These are phyloP conservation scores for Neotragus pygmaeus DNA, from an alignment of 2,113 vertebrate genomes.

Conservation along the genomic window DNA sequence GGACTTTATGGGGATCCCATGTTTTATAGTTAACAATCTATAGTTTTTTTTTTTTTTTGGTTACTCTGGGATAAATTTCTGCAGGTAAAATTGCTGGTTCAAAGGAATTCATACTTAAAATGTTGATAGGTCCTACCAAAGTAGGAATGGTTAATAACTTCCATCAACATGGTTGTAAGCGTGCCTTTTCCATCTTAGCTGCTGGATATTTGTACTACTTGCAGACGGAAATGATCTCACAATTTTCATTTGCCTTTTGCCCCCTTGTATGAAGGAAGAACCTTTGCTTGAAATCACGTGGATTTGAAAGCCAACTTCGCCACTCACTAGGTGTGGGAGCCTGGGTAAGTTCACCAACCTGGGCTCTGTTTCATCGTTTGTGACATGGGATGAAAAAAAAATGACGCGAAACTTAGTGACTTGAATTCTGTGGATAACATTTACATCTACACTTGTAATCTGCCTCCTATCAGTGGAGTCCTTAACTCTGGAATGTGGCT, in stretches of 20 bases:
- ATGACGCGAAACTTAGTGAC: not conserved
- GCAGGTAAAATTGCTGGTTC: not conserved
- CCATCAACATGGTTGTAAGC: accelerated
- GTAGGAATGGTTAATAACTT: not conserved
- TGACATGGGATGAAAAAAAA: not conserved
- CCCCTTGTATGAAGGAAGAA: not conserved
- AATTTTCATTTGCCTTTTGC: not conserved
- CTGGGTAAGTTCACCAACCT: not conserved
- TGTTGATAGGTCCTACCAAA: not conserved
- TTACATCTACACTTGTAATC: not conserved
- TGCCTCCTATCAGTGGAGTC: not conserved
- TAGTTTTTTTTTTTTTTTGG: not conserved
- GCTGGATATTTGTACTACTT: not conserved
- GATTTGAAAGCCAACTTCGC: not conserved
- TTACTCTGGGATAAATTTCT: not conserved
- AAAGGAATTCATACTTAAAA: not conserved
- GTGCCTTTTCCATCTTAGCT: not conserved
- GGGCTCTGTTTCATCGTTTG: not conserved
- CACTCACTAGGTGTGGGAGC: not conserved
- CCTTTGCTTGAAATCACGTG: not conserved
- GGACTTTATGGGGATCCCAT: not conserved
- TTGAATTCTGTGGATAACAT: not conserved
- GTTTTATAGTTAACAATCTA: not conserved
- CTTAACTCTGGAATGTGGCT: not conserved
- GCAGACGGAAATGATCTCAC: not conserved